Base-by-base conservation (phyloP, 2,113 vertebrate genomes). In the Hemibagrus wyckioides region DNA sequence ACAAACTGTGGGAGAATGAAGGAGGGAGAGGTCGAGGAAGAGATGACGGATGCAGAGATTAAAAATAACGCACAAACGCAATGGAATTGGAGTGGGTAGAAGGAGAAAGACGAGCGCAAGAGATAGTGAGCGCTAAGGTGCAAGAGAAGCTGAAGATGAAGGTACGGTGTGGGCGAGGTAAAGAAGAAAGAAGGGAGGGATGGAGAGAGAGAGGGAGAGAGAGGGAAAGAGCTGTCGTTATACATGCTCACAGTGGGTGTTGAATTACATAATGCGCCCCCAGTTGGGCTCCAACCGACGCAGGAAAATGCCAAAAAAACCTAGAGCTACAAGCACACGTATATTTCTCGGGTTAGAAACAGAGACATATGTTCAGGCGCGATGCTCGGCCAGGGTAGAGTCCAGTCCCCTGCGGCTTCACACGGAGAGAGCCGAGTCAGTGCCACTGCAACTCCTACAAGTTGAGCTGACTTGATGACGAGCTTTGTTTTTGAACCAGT, bases 211-310 rank as follows among this genome's bases (percentile, higher is more conserved):
- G 89, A 83, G 28, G 39, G 84, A 86, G 59, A 50, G 54, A 89
- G 73, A 50, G 52, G 69, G 77, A 57, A 67, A 84, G 86, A 52
- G 82, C 85, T 84, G 77, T 88, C 14, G 82, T 89, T 65, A 69
- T 89, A 84, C 85, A 84, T 50, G 89, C 85, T 85, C 81, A 67
- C 61, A 80, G 84, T 83, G 81, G 86, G 86, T 57, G 80, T 19
- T 84, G 30, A 30, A 89, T 95, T 94, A 92, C 90, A 92, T 94
- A 94, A 95, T 83, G 65, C 88, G 84, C 92, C 91, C 93, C 90
- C 92, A 91, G 92, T 92, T 90, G 65, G 89, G 88, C 89, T 92
- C 71, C 63, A 71, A 92, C 87, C 71, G 83, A 89, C 85, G 73
- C 88, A 88, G 90, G 77, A 89, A 90, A 65, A 84, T 88, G 85